Evolutionary conservation across 2,113 vertebrate species (phyloP).

Genomic region (Melanotaenia duboulayi): DNA sequence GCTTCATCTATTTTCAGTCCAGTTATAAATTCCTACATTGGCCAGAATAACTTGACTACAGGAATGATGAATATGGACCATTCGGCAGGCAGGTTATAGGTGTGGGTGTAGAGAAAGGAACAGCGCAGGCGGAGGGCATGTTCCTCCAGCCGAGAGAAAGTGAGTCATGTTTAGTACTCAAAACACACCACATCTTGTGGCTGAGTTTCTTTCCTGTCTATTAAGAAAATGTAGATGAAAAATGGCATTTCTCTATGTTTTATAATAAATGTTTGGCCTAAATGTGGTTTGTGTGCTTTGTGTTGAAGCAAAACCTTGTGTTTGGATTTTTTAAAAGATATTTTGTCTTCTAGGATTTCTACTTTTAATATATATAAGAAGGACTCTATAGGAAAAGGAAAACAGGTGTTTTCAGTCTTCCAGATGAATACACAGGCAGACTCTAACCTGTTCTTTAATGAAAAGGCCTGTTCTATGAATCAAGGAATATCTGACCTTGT

Average conservation of each 20-base stretch:
- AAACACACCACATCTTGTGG: constrained; percentile 53
- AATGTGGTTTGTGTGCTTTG: background rate
- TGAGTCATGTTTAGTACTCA: constrained; percentile 69
- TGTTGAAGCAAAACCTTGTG: background rate
- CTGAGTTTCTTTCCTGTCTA: constrained; percentile 51
- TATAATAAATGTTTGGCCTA: constrained; percentile 2
- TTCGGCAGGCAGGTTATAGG: constrained; percentile 49
- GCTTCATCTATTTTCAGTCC: constrained; percentile 39
- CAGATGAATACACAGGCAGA: background rate
- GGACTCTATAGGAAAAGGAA: too few relatives aligned
- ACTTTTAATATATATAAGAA: background rate
- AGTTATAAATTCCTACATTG: constrained; percentile 34
- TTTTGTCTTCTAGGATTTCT: background rate
- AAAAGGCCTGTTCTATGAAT: constrained; percentile 33
- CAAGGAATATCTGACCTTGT: constrained; percentile 56
- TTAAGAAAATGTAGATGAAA: constrained; percentile 41
- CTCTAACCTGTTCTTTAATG: constrained; percentile 28
- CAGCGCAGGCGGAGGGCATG: constrained; percentile 62
- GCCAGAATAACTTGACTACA: constrained; percentile 33
- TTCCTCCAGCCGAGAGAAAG: constrained; percentile 53
- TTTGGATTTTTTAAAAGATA: background rate
- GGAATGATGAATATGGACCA: constrained; percentile 42
- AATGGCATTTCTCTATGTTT: constrained; percentile 4
- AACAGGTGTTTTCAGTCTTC: too few relatives aligned
- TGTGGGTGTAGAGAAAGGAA: constrained; percentile 66